phyloP scores from a whole-genome alignment of 2,113 vertebrate genomes.

The Mesoclemmys tuberculata region DNA sequence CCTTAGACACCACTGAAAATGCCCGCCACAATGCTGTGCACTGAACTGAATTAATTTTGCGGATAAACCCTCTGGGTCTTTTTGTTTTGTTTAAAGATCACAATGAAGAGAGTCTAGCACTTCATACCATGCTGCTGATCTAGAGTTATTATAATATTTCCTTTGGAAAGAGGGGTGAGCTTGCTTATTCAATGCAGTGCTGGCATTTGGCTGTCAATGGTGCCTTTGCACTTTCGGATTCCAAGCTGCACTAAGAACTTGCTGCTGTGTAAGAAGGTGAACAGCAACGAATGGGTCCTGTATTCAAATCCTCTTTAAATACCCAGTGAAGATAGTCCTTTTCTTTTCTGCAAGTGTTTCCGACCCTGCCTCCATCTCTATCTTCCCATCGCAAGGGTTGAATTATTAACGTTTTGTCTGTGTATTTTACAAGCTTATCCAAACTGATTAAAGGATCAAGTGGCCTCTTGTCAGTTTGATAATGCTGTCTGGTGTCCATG shows the following conservation, averaged over 20 bases:
- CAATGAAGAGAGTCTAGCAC: neutral
- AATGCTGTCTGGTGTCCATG: neutral
- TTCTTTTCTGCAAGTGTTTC: neutral
- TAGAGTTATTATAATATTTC: neutral
- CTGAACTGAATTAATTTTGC: neutral
- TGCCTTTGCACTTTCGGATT: neutral
- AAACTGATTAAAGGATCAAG: neutral
- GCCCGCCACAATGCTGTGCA: neutral
- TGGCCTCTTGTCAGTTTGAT: neutral
- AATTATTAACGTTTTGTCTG: neutral
- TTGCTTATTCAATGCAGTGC: neutral
- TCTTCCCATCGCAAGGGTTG: neutral
- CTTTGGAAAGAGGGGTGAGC: neutral
- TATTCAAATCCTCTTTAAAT: neutral
- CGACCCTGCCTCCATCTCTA: neutral
- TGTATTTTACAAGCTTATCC: neutral
- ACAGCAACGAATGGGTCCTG: neutral
- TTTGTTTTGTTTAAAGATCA: neutral
- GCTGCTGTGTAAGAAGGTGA: neutral
- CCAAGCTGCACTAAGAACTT: neutral
- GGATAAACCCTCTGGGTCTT: neutral
- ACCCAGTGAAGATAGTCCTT: neutral
- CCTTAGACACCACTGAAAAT: neutral
- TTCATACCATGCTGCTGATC: neutral
- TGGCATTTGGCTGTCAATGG: neutral